A percentile compares a stretch with the other conserved stretches of the same genome.
phyloP scores from a whole-genome alignment of 1,140 invertebrate genomes.

The Trachymyrmex cornetzi region DNA sequence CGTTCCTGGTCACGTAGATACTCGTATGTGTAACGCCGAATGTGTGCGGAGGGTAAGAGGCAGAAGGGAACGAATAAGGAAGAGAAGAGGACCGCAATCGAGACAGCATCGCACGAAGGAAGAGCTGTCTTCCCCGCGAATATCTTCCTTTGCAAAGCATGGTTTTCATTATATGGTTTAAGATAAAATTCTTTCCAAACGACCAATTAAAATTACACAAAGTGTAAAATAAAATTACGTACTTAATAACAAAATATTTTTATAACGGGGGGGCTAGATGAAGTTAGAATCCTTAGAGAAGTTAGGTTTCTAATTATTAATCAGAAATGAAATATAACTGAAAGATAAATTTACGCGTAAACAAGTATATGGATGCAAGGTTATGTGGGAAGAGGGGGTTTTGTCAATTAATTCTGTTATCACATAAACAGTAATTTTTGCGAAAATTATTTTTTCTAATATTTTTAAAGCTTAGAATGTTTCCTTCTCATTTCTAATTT shows the following conservation, averaged over 20 bases:
- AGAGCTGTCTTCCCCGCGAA: conserved; percentile 7
- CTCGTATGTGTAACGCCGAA: conserved; percentile 59
- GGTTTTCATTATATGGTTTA: neutral
- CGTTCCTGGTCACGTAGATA: conserved; percentile 68
- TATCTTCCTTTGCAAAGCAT: neutral
- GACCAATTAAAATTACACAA: neutral
- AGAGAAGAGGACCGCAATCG: neutral
- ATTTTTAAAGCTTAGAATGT: too few relatives aligned
- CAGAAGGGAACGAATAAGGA: neutral
- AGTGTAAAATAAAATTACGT: neutral
- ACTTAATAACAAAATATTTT: neutral
- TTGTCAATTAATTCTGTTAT: too few relatives aligned
- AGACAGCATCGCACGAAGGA: conserved; percentile 14
- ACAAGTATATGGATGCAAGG: too few relatives aligned
- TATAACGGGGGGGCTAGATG: too few relatives aligned
- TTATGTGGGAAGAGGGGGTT: too few relatives aligned
- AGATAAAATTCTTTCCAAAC: neutral
- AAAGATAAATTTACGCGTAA: neutral
- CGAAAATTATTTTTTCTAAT: too few relatives aligned
- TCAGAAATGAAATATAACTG: neutral
- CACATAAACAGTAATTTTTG: too few relatives aligned
- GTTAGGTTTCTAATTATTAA: too few relatives aligned
- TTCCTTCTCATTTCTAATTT: too few relatives aligned
- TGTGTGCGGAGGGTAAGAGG: conserved; percentile 20
- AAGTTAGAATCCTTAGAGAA: neutral